A percentile compares a stretch with the other conserved stretches of the same genome.
Evolutionary conservation across 2,888 invertebrate species (phyloP).

Genomic region (Notodonta dromedarius): DNA sequence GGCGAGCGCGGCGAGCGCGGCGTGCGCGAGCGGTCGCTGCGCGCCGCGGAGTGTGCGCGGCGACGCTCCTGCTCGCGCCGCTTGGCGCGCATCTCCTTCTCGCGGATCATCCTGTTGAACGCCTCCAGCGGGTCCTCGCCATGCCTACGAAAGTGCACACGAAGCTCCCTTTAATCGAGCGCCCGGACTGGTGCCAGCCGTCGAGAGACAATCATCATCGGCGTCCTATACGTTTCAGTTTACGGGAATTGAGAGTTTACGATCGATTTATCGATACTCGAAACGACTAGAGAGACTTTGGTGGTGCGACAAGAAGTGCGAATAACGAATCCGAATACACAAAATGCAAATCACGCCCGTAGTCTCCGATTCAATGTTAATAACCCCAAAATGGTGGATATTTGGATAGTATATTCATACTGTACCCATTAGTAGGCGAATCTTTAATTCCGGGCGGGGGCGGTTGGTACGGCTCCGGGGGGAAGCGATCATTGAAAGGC

Average conservation of each 20-base stretch:
- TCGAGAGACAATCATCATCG: slow-evolving; percentile 35
- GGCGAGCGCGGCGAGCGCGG: slow-evolving; percentile 50
- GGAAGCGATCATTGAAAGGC: slow-evolving; percentile 57
- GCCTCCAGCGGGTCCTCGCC: slow-evolving; percentile 94
- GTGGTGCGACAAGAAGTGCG: slow-evolving; percentile 13
- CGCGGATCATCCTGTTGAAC: slow-evolving; percentile 93
- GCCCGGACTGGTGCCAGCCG: slow-evolving; percentile 27
- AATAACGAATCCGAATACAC: slow-evolving; percentile 20
- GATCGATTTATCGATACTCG: not conserved
- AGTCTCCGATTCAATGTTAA: slow-evolving; percentile 38
- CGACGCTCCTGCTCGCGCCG: slow-evolving; percentile 86
- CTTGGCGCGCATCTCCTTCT: slow-evolving; percentile 90
- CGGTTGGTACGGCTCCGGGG: slow-evolving; percentile 78
- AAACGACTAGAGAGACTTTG: slow-evolving; percentile 1
- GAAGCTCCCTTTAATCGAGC: slow-evolving; percentile 30
- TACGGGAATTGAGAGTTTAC: not conserved
- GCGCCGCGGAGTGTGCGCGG: slow-evolving; percentile 73
- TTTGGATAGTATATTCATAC: slow-evolving; percentile 3
- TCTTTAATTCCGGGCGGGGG: slow-evolving; percentile 85
- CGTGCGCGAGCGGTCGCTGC: slow-evolving; percentile 65
- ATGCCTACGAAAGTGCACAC: slow-evolving; percentile 79
- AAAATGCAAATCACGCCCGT: slow-evolving; percentile 23
- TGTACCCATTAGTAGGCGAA: slow-evolving; percentile 77
- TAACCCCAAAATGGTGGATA: slow-evolving; percentile 6
- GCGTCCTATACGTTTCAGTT: not conserved